phyloP scores from a whole-genome alignment of 2,888 invertebrate species.

The Hydriomena furcata region DNA sequence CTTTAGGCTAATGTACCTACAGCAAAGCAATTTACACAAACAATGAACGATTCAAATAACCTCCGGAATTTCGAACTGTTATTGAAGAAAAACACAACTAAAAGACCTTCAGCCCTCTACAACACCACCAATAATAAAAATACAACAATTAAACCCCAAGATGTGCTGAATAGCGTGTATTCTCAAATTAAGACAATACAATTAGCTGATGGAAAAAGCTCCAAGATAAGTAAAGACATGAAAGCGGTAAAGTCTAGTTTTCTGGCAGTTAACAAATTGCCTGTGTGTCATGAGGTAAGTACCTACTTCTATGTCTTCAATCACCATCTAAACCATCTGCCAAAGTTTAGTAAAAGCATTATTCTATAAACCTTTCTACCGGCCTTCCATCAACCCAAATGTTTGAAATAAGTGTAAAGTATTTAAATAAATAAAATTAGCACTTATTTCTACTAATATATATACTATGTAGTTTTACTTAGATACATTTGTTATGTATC shows the following conservation, averaged over 20 bases:
- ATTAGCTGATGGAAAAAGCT: slow-evolving; percentile 49
- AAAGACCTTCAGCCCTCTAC: slow-evolving; percentile 45
- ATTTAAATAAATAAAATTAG: too few species aligned
- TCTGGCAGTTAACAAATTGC: slow-evolving; percentile 49
- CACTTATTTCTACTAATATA: too few species aligned
- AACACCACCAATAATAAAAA: slow-evolving; percentile 28
- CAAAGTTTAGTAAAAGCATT: too few species aligned
- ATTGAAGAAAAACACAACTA: slow-evolving; percentile 41
- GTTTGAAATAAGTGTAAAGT: too few species aligned
- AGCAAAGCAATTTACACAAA: too few species aligned
- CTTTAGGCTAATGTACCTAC: too few species aligned
- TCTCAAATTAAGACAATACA: slow-evolving; percentile 63
- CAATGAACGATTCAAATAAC: slow-evolving; percentile 4
- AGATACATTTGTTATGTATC: too few species aligned
- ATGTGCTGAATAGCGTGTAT: slow-evolving; percentile 56
- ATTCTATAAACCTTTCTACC: too few species aligned
- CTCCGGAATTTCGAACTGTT: slow-evolving; percentile 44
- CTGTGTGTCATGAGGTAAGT: slow-evolving; percentile 45
- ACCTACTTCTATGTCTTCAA: neutral
- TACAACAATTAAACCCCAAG: slow-evolving; percentile 41
- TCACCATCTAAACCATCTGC: too few species aligned
- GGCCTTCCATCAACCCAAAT: too few species aligned
- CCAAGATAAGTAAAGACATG: slow-evolving; percentile 31
- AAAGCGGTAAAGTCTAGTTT: slow-evolving; percentile 44
- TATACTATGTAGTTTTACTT: too few species aligned